Conservation (phyloP, 2,113 vertebrate species). For the Salvelinus namaycush region DNA sequence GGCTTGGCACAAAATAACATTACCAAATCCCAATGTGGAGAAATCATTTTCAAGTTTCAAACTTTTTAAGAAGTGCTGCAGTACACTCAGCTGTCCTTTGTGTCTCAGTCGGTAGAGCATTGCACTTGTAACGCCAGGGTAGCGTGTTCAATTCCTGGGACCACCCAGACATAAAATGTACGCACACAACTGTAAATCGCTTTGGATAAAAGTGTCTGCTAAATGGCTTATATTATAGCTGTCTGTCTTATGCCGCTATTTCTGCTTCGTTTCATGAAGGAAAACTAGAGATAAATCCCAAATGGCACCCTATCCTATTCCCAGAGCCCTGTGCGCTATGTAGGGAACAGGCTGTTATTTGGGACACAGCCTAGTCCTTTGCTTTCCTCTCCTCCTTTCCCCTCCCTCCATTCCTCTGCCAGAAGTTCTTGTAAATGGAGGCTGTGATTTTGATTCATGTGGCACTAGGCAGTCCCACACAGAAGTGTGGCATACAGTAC, state of each 20-base stretch:
- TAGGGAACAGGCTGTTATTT: too few relatives aligned
- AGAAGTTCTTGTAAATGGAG: constrained; percentile 20
- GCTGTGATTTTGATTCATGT: constrained; percentile 24
- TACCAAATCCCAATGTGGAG: constrained; percentile 47
- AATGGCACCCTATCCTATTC: neutral
- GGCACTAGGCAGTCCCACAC: constrained; percentile 22
- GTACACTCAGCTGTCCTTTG: constrained; percentile 29
- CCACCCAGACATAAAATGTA: too few relatives aligned
- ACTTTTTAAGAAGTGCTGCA: constrained; percentile 26
- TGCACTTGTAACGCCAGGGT: too few relatives aligned
- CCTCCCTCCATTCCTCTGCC: constrained; percentile 8
- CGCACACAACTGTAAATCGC: too few relatives aligned
- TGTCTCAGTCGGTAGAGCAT: too few relatives aligned
- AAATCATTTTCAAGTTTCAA: constrained; percentile 49
- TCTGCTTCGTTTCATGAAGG: constrained; percentile 23
- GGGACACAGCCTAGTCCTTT: neutral
- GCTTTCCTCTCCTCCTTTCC: neutral
- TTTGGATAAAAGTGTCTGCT: too few relatives aligned
- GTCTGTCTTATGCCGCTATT: constrained; percentile 39
- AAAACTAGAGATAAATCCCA: neutral
- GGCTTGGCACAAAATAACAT: constrained; percentile 42
- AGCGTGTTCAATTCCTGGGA: too few relatives aligned
- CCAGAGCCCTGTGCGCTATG: too few relatives aligned
- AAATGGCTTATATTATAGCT: too few relatives aligned
- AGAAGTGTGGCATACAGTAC: constrained; percentile 15